Conservation (phyloP, 1,140 invertebrate species). For the Gryon sp. region DNA sequence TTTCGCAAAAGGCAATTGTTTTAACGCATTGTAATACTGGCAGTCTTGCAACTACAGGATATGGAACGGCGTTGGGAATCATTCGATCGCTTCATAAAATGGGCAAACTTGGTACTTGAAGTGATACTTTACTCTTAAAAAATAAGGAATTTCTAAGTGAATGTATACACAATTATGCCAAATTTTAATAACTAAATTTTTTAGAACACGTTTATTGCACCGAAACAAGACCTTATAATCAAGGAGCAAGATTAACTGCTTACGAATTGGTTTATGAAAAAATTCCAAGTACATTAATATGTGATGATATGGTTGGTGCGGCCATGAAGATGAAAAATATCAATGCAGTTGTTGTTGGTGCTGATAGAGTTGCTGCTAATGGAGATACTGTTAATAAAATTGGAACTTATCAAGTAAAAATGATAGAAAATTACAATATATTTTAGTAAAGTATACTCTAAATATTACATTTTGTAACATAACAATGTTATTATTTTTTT, state of each 20-base stretch:
- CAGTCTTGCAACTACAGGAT: conserved; percentile 96
- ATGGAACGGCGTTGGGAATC: conserved; percentile 98
- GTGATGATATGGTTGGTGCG: conserved; percentile 96
- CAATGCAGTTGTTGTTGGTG: conserved; percentile 90
- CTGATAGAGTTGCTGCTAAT: conserved; percentile 94
- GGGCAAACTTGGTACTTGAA: conserved; percentile 87
- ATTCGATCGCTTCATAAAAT: conserved; percentile 88
- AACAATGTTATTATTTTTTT: conserved; percentile 23
- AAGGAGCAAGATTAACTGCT: conserved; percentile 94
- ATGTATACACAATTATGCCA: too few relatives aligned
- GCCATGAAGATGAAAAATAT: conserved; percentile 91
- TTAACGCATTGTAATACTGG: conserved; percentile 99
- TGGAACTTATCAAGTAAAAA: conserved; percentile 93
- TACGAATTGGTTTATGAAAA: conserved; percentile 97
- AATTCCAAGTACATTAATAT: conserved; percentile 95
- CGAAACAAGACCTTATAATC: conserved; percentile 98
- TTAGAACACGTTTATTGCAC: conserved; percentile 95
- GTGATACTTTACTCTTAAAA: too few relatives aligned
- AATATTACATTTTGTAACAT: neutral
- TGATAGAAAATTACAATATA: neutral
- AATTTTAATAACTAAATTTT: conserved; percentile 38
- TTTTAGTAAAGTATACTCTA: too few relatives aligned
- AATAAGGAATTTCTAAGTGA: too few relatives aligned
- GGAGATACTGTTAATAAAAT: conserved; percentile 99
- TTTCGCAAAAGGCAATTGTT: conserved; percentile 83